Percentiles rank a stretch among this genome's conserved stretches.
phyloP scores from a whole-genome alignment of 1,140 invertebrate species.

The Drosophila paulistorum region DNA sequence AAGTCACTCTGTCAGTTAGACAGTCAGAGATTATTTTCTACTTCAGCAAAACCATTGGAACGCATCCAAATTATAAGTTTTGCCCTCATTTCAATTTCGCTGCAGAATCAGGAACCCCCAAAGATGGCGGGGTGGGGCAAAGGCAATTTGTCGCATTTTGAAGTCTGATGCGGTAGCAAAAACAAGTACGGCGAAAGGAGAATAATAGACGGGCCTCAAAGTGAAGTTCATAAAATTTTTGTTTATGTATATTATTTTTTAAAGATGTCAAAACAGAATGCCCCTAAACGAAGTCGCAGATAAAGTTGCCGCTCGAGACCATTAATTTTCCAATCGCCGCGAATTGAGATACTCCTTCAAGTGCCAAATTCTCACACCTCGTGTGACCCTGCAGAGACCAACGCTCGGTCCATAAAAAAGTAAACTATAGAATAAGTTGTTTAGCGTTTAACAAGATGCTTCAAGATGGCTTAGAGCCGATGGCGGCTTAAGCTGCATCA shows the following conservation, averaged over 20 bases:
- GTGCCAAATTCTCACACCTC: constrained; percentile 5
- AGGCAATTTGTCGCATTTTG: constrained; percentile 51
- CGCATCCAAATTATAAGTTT: constrained; percentile 72
- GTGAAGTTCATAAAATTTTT: constrained; percentile 29
- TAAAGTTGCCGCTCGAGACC: not conserved
- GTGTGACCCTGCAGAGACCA: not conserved
- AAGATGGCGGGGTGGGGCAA: constrained; percentile 35
- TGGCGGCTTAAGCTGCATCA: constrained; percentile 45
- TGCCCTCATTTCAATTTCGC: constrained; percentile 70
- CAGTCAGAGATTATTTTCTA: constrained; percentile 48
- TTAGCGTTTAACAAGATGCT: constrained; percentile 73
- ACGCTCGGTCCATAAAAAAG: not conserved
- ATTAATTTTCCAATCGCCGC: not conserved
- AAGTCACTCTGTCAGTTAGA: constrained; percentile 42
- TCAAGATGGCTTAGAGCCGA: constrained; percentile 47
- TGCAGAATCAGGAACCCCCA: constrained; percentile 12
- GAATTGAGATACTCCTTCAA: constrained; percentile 15
- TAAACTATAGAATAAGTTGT: constrained; percentile 51
- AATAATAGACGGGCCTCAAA: not conserved
- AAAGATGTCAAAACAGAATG: constrained; percentile 39
- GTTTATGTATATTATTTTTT: constrained; percentile 73
- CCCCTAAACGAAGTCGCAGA: not conserved
- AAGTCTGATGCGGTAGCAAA: constrained; percentile 36
- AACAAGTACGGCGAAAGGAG: not conserved
- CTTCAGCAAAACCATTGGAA: constrained; percentile 54